Percentiles rank a stretch among this genome's conserved stretches.
Evolutionary conservation across 2,797 vertebrate genomes (phyloP).

Genomic region (Acanthornis magna): DNA sequence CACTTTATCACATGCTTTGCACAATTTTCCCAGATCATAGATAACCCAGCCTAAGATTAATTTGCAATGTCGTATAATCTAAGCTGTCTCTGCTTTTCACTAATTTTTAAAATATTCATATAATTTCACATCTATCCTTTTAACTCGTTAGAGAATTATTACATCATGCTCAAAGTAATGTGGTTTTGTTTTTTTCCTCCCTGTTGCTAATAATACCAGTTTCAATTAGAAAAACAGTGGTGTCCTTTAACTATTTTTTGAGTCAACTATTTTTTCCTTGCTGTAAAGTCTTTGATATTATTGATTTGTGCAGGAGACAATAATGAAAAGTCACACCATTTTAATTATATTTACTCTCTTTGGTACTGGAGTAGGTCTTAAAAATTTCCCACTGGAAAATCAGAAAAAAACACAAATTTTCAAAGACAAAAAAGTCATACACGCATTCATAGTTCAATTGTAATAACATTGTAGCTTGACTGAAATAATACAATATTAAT

Average conservation of each 20-base stretch:
- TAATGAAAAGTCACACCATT: not conserved
- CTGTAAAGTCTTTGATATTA: not conserved
- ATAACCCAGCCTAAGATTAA: not conserved
- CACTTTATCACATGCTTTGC: not conserved
- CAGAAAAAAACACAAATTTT: not conserved
- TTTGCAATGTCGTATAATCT: not conserved
- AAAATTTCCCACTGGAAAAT: not conserved
- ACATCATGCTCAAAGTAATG: not conserved
- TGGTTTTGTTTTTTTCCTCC: rapidly evolving
- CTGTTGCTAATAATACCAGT: not conserved
- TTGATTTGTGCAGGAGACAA: slow-evolving; percentile 13
- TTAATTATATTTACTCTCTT: slow-evolving; percentile 22
- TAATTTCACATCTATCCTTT: not conserved
- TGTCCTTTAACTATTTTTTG: not conserved
- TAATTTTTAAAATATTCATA: not conserved
- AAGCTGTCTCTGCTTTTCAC: not conserved
- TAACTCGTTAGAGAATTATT: not conserved
- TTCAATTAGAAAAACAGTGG: not conserved
- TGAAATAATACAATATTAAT: not conserved
- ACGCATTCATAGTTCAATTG: not conserved
- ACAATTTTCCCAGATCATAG: not conserved
- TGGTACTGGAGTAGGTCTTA: not conserved
- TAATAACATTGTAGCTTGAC: not conserved
- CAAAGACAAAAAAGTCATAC: not conserved
- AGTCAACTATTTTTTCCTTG: not conserved